Evolutionary conservation across 2,888 invertebrate genomes (phyloP).

Genomic region (Selenia dentaria): DNA sequence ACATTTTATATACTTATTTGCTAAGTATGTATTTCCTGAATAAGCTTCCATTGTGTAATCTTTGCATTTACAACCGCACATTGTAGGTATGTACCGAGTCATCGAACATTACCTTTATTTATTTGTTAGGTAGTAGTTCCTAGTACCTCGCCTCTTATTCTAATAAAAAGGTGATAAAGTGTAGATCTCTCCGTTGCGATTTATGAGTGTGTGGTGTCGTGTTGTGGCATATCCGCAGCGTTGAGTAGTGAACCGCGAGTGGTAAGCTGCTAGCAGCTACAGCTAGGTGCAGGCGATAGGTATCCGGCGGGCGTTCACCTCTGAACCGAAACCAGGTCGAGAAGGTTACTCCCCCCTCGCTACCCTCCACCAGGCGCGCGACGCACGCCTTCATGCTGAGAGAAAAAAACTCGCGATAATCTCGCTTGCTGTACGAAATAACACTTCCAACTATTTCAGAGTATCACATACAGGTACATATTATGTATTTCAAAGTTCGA

Average conservation of each 20-base stretch:
- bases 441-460: constrained; percentile 7
- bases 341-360: constrained; percentile 48
- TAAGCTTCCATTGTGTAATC: no score
- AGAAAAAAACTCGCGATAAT: constrained; percentile 32
- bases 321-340: constrained; percentile 78
- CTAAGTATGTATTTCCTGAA: no score
- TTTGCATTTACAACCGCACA: no score
- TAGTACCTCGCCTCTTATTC: no score
- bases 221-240: background rate
- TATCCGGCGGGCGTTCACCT: constrained; percentile 70
- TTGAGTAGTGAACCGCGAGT: constrained; percentile 26
- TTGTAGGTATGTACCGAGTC: no score
- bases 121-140: no score
- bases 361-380: constrained; percentile 20
- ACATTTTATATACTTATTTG: no score
- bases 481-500: no score
- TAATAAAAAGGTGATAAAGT: no score
- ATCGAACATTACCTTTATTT: no score
- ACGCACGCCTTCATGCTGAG: constrained; percentile 28
- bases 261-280: constrained; percentile 34
- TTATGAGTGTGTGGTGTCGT: no score
- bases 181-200: no score
- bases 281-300: constrained; percentile 51
- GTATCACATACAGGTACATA: background rate
- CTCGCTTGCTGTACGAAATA: constrained; percentile 20